phyloP scores from a whole-genome alignment of 2,797 vertebrate species.

The Microctenopoma lineatum region DNA sequence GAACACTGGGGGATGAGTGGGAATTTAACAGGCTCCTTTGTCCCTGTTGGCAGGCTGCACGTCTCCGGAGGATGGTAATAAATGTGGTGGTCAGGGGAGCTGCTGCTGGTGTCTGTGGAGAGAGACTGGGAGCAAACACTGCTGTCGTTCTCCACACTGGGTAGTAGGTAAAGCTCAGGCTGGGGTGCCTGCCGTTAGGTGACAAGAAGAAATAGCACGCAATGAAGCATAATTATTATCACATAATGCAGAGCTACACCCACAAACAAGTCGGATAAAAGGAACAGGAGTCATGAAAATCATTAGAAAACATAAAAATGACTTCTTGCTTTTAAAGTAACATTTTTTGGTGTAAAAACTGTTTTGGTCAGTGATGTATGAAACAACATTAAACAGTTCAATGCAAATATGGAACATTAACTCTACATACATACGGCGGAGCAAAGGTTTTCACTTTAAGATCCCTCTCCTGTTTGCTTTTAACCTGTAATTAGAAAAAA shows the following conservation, averaged over 20 bases:
- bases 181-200: conserved; percentile 83
- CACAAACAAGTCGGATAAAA: too few species aligned
- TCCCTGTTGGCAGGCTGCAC: conserved; percentile 67
- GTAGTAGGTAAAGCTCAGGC: conserved; percentile 93
- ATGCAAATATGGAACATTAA: background rate
- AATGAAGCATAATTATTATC: too few species aligned
- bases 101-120: conserved; percentile 77
- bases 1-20: conserved; percentile 75
- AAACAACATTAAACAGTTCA: background rate
- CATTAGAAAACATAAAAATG: too few species aligned
- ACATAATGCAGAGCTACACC: too few species aligned
- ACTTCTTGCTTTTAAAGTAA: background rate
- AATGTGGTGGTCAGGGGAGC: conserved; percentile 72
- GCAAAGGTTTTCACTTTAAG: conserved; percentile 91
- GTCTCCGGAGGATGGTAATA: conserved; percentile 65
- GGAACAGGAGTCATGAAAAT: too few species aligned
- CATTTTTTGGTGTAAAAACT: background rate
- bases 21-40: conserved; percentile 78
- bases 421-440: conserved; percentile 90
- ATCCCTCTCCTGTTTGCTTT: conserved; percentile 90
- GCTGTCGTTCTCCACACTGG: conserved; percentile 77
- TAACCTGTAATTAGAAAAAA: conserved; percentile 84
- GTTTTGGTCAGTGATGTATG: background rate
- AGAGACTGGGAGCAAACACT: conserved; percentile 80
- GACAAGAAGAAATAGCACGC: background rate